Evolutionary conservation across 2,113 vertebrate genomes (phyloP).

Genomic region (Gobio gobio): DNA sequence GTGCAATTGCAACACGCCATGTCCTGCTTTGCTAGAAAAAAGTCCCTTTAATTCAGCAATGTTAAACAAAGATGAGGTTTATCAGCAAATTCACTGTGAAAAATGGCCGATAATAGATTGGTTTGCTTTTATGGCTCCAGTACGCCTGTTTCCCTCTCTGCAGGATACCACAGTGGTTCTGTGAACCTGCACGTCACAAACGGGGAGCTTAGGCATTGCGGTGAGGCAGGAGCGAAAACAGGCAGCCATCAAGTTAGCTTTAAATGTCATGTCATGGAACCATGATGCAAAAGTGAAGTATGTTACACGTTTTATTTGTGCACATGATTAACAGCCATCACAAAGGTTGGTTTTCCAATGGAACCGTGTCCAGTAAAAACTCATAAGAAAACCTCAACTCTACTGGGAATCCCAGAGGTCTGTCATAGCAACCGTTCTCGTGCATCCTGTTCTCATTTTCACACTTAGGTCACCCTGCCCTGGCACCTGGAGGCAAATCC

Average conservation of each 20-base stretch:
- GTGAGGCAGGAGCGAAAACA: constrained; percentile 44
- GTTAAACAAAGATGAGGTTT: neutral
- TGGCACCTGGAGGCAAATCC: constrained; percentile 28
- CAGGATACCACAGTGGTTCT: constrained; percentile 24
- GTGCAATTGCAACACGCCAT: neutral
- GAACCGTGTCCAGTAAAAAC: constrained; percentile 55
- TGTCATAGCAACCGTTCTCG: constrained; percentile 36
- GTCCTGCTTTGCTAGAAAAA: neutral
- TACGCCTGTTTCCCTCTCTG: constrained; percentile 36
- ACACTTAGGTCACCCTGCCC: constrained; percentile 59
- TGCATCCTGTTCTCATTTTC: constrained; percentile 50
- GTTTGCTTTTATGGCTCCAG: constrained; percentile 13
- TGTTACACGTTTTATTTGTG: constrained; percentile 48
- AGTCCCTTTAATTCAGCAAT: neutral
- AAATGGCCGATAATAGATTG: neutral
- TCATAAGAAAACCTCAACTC: constrained; percentile 52
- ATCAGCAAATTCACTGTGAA: neutral
- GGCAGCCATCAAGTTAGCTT: constrained; percentile 44
- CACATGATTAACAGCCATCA: constrained; percentile 52
- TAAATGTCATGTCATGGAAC: constrained; percentile 58
- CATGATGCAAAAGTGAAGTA: constrained; percentile 43
- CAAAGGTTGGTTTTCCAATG: constrained; percentile 48
- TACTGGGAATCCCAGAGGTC: constrained; percentile 51
- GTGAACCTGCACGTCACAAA: constrained; percentile 39
- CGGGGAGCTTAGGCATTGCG: constrained; percentile 32